Base-by-base conservation (phyloP, 2,113 vertebrate genomes). In the Eretmochelys imbricata region DNA sequence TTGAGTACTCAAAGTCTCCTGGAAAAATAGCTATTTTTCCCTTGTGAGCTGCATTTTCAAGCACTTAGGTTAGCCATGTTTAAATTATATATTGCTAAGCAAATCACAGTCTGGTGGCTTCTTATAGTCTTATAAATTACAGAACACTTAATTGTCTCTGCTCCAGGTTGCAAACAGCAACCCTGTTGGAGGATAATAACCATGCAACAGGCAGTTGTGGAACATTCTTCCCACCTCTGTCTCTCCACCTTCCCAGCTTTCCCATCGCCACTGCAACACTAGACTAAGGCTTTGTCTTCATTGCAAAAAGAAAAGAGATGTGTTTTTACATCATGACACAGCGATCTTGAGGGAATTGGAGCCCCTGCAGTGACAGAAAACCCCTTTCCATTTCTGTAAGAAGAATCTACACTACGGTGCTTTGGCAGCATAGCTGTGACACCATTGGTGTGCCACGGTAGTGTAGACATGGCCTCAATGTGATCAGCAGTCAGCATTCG, bases 1-100 rank as follows among this genome's bases (percentile, higher is more conserved):
- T 83, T 50, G 0, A 55, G 55, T 5, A 46, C 13, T 0, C 10
- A 1, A 29, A 3, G 38, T 24, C 76, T 90, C 50, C 59, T 4
- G 0, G 55, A 80, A 19, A 48, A 89, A 35, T 35, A 11, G 0
- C 8, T 31, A 80, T 48, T 84, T 72, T 82, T 46, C 72, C 72
- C 0, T 0, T 35, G 49, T 7, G 5, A 72, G 88, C 49, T 59
- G 62, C 11, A 2, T 17, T 59, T 25, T 38, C 38, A 27, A 62
- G 24, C 2, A 5, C 82, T 83, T 29, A 82, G 62, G 48, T 1
- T 24, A 5, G 80, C 25, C 38, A 76, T 12, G 51, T 85, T 19
- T 48, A 62, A 87, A 51, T 75, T 1, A 16, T 29, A 6, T 1
- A 0, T 25, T 35, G 82, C 65, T 9, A 51, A 76, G 83, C 50